phyloP scores from a whole-genome alignment of 1,140 invertebrate species.

The Cydia amplana region DNA sequence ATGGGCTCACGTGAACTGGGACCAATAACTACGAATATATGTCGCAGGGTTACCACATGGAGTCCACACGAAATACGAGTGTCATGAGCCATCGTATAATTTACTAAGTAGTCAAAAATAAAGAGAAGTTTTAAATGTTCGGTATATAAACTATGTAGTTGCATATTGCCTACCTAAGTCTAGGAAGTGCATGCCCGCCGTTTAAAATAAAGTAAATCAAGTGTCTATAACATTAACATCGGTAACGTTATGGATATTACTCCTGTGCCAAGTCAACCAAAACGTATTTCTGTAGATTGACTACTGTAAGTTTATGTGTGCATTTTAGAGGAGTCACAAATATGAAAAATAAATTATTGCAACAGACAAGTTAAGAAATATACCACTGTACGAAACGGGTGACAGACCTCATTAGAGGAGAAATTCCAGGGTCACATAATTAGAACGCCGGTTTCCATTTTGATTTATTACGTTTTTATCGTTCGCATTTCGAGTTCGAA shows the following conservation, averaged over 20 bases:
- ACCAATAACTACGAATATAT: slow-evolving; percentile 2
- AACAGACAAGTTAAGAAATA: neutral
- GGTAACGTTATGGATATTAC: no score
- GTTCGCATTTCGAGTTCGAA: slow-evolving; percentile 2
- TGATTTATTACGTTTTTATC: slow-evolving; percentile 9
- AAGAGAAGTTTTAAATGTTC: no score
- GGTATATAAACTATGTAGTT: no score
- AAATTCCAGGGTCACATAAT: neutral
- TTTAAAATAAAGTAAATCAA: no score
- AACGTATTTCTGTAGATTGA: neutral
- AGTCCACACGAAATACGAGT: neutral
- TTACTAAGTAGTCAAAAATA: no score
- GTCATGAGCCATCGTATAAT: neutral
- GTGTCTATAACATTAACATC: no score
- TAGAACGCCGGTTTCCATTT: slow-evolving; percentile 1
- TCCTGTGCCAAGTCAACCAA: neutral
- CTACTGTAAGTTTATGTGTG: neutral
- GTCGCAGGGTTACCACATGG: neutral
- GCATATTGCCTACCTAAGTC: no score
- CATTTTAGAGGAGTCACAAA: neutral
- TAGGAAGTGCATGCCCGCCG: no score
- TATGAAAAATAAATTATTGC: neutral
- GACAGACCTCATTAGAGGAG: neutral
- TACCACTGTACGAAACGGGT: neutral
- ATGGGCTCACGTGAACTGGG: slow-evolving; percentile 11